Percentiles rank a stretch among this genome's conserved stretches.
Conservation (phyloP, 1,140 invertebrate species). For the Chlorops oryzae region DNA sequence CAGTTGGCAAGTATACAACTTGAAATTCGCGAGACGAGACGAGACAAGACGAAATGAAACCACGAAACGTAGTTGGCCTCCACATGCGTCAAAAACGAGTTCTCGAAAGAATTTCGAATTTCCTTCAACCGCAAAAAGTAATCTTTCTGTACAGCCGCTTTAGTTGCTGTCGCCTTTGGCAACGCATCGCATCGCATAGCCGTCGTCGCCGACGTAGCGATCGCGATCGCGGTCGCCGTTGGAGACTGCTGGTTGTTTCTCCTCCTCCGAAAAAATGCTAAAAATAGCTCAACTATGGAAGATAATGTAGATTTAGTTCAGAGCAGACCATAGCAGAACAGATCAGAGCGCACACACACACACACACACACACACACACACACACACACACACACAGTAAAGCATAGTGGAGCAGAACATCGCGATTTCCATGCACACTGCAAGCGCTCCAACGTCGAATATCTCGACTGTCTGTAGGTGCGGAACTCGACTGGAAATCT, state of each 20-base stretch:
- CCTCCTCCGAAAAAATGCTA: constrained; percentile 18
- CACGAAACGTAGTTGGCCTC: background rate
- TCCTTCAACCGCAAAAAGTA: constrained; percentile 21
- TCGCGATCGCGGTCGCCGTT: constrained; percentile 6
- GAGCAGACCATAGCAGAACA: background rate
- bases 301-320: background rate
- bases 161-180: too few relatives aligned
- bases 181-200: constrained; percentile 7
- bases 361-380: constrained; percentile 10
- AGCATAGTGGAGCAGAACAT: too few relatives aligned
- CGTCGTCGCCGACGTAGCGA: too few relatives aligned
- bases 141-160: too few relatives aligned
- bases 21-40: background rate
- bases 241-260: constrained; percentile 16
- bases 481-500: too few relatives aligned
- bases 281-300: constrained; percentile 15
- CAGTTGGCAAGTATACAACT: too few relatives aligned
- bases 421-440: too few relatives aligned
- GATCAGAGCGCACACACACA: constrained; percentile 15
- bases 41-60: background rate
- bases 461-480: too few relatives aligned
- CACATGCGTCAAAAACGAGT: constrained; percentile 10
- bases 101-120: constrained; percentile 14
- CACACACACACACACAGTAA: too few relatives aligned
- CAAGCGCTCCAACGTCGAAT: too few relatives aligned